phyloP scores from a whole-genome alignment of 2,113 vertebrate genomes.

The Lucifuga dentata region DNA sequence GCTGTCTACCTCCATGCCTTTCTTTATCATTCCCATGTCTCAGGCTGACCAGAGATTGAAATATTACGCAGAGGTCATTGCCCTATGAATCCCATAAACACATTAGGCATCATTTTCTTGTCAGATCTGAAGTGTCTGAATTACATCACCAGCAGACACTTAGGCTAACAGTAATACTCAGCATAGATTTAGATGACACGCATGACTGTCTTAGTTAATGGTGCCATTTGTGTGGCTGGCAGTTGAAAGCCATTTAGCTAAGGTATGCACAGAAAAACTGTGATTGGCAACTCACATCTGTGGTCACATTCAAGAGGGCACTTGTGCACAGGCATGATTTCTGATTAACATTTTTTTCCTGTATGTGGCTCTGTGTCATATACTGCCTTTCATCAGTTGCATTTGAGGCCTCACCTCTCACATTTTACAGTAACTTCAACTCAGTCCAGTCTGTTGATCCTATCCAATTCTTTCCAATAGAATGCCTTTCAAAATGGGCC shows the following conservation, averaged over 20 bases:
- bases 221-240: slow-evolving; percentile 74
- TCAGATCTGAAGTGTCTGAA: slow-evolving; percentile 78
- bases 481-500: slow-evolving; percentile 63
- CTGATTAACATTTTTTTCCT: slow-evolving; percentile 39
- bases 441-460: slow-evolving; percentile 34
- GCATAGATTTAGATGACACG: slow-evolving; percentile 64
- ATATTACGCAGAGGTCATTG: slow-evolving; percentile 73
- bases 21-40: slow-evolving; percentile 43
- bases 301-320: slow-evolving; percentile 50
- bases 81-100: slow-evolving; percentile 60
- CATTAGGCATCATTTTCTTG: slow-evolving; percentile 77
- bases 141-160: slow-evolving; percentile 73
- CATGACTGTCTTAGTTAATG: slow-evolving; percentile 79
- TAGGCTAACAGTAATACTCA: slow-evolving; percentile 52
- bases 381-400: slow-evolving; percentile 19
- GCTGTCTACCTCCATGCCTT: slow-evolving; percentile 15
- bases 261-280: slow-evolving; percentile 49
- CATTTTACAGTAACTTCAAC: slow-evolving; percentile 24
- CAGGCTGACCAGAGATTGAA: slow-evolving; percentile 51
- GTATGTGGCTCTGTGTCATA: slow-evolving; percentile 29
- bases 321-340: slow-evolving; percentile 29
- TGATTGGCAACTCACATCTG: slow-evolving; percentile 34
- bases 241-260: slow-evolving; percentile 63
- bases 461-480: slow-evolving; percentile 57
- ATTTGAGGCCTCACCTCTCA: slow-evolving; percentile 44